Evolutionary conservation across 2,113 vertebrate species (phyloP).

Genomic region (Saccopteryx leptura): DNA sequence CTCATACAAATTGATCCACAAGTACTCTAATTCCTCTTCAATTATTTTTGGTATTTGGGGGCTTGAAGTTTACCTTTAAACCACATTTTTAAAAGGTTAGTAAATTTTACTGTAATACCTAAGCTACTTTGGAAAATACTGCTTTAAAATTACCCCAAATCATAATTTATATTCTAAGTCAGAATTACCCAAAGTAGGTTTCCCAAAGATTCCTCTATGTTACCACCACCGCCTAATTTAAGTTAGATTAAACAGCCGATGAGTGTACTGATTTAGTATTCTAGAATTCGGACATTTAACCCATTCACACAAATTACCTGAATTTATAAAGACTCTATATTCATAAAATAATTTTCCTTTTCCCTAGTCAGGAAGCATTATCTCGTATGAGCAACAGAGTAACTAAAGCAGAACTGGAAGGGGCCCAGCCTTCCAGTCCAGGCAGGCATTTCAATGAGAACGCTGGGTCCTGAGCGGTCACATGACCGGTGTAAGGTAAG

Average conservation of each 20-base stretch:
- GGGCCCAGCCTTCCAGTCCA: neutral
- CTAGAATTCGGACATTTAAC: neutral
- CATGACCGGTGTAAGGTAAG: neutral
- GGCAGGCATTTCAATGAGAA: conserved; percentile 1
- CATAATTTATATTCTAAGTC: conserved; percentile 2
- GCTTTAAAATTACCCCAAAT: conserved; percentile 34
- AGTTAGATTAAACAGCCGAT: neutral
- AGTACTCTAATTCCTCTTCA: conserved; percentile 3
- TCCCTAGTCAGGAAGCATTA: neutral
- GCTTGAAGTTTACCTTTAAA: conserved; percentile 17
- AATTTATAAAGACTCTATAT: neutral
- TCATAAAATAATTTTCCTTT: conserved; percentile 32
- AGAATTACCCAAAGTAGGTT: conserved; percentile 31
- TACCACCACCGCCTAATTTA: conserved; percentile 16
- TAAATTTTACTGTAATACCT: neutral
- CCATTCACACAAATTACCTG: neutral
- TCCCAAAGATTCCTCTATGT: neutral
- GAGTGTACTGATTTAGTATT: neutral
- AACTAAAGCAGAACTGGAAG: conserved; percentile 48
- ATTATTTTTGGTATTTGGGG: neutral
- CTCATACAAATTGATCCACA: neutral
- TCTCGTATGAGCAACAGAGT: neutral
- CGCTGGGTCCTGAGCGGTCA: neutral
- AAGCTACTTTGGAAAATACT: conserved; percentile 40
- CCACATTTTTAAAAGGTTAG: neutral